Conservation (phyloP, 1,140 invertebrate species). For the Hycleus phaleratus region DNA sequence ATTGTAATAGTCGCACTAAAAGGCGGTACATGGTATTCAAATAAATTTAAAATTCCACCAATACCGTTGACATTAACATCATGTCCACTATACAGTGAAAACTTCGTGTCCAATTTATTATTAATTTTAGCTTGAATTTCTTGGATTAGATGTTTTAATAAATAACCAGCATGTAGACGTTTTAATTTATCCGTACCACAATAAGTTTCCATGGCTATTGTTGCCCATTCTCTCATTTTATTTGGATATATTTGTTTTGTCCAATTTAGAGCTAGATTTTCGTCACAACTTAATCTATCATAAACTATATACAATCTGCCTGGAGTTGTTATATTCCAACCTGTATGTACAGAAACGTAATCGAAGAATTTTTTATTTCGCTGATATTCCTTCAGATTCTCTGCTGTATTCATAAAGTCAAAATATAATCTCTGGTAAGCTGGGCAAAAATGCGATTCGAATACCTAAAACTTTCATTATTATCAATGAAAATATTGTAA, state of each 20-base stretch:
- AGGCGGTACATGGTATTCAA: conserved; percentile 51
- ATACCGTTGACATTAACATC: conserved; percentile 64
- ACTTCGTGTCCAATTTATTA: conserved; percentile 46
- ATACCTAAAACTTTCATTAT: conserved; percentile 9
- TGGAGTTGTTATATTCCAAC: conserved; percentile 23
- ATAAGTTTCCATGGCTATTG: neutral
- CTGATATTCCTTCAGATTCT: conserved; percentile 3
- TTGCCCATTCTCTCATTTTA: conserved; percentile 23
- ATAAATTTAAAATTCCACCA: conserved; percentile 56
- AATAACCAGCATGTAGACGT: conserved; percentile 30
- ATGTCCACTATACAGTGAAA: conserved; percentile 62
- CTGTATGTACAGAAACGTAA: conserved; percentile 24
- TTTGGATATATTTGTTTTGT: conserved; percentile 53
- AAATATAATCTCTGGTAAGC: conserved; percentile 14
- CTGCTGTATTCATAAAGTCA: neutral
- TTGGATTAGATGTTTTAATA: conserved; percentile 53
- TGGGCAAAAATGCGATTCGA: conserved; percentile 19
- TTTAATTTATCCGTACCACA: neutral
- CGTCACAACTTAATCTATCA: neutral
- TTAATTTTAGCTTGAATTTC: conserved; percentile 48
- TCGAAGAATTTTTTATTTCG: conserved; percentile 15
- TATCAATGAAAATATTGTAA: too few species aligned
- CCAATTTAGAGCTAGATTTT: conserved; percentile 50
- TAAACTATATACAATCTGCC: conserved; percentile 16
- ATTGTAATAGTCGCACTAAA: conserved; percentile 44